Evolutionary conservation across 2,113 vertebrate genomes (phyloP).

Genomic region (Lepidiolamprologus cunningtoni): DNA sequence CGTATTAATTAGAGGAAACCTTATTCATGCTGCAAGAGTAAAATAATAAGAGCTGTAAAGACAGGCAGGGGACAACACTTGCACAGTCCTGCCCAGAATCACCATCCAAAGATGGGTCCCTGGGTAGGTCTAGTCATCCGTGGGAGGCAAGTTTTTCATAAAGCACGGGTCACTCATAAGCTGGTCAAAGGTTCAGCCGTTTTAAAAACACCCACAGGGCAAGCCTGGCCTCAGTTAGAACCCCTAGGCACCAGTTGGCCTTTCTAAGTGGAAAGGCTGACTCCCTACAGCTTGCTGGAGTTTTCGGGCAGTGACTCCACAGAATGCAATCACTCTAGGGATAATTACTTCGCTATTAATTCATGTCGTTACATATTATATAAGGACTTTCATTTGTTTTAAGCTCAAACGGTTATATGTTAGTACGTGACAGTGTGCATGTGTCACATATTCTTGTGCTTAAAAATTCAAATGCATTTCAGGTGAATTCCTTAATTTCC

Average conservation of each 20-base stretch:
- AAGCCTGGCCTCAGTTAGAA: constrained; percentile 36
- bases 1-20: constrained; percentile 57
- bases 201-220: constrained; percentile 61
- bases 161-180: neutral
- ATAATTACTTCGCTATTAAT: neutral
- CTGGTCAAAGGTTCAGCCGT: constrained; percentile 43
- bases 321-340: neutral
- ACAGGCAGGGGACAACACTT: neutral
- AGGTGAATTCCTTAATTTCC: accelerated
- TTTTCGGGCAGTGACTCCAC: neutral
- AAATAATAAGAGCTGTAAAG: neutral
- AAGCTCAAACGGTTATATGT: neutral
- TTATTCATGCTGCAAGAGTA: constrained; percentile 3
- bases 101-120: constrained; percentile 23
- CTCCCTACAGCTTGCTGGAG: constrained; percentile 15
- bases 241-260: constrained; percentile 46
- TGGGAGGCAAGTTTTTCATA: constrained; percentile 2
- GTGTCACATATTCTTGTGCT: neutral
- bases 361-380: neutral
- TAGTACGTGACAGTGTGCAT: neutral
- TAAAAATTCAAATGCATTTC: neutral
- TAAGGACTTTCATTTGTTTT: neutral
- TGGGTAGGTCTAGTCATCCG: constrained; percentile 7
- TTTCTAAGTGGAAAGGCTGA: constrained; percentile 52
- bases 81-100: neutral